Evolutionary conservation across 2,888 invertebrate genomes (phyloP).

Genomic region (Laspeyria flexula): DNA sequence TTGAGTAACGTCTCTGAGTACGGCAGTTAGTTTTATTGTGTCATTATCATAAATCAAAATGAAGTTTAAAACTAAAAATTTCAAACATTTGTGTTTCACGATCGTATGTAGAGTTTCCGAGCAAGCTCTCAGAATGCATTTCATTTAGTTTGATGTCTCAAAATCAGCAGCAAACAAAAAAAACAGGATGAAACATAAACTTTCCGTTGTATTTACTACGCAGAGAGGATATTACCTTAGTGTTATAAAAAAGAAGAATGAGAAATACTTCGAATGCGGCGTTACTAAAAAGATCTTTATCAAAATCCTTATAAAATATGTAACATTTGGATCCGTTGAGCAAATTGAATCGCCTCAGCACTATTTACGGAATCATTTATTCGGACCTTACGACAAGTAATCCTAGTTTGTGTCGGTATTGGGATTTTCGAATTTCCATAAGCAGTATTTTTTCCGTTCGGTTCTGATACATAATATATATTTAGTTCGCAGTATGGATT

Average conservation of each 20-base stretch:
- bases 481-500: constrained; percentile 4
- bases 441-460: constrained; percentile 46
- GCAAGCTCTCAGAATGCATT: no score
- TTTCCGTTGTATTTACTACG: no score
- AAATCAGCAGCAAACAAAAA: no score
- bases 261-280: not conserved
- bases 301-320: constrained; percentile 32
- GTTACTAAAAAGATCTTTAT: not conserved
- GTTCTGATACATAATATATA: constrained; percentile 28
- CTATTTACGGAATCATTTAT: constrained; percentile 54
- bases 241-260: not conserved
- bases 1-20: no score
- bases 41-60: no score
- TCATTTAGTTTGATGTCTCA: no score
- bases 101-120: no score
- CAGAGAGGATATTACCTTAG: no score
- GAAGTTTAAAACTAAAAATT: no score
- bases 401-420: constrained; percentile 55
- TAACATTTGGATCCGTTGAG: constrained; percentile 40
- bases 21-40: no score
- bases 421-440: constrained; percentile 53
- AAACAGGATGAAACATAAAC: no score
- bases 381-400: constrained; percentile 51
- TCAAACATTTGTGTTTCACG: no score
- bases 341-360: constrained; percentile 51